A percentile compares a stretch with the other conserved stretches of the same genome.
phyloP scores from a whole-genome alignment of 2,888 invertebrate species.

The Heliconius hortense region DNA sequence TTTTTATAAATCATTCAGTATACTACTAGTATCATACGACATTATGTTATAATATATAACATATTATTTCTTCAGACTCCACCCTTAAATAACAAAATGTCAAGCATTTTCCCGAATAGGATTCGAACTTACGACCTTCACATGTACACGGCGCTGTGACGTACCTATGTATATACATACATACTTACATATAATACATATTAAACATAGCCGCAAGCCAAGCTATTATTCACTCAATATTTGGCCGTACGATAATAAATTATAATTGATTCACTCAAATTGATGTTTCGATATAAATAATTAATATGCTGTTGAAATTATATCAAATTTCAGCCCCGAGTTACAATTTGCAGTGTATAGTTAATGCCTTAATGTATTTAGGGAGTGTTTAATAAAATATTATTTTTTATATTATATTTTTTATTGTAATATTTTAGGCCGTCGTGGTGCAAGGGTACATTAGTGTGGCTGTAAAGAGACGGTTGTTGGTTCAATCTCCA shows the following conservation, averaged over 20 bases:
- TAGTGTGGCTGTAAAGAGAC: not conserved
- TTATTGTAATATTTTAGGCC: no score
- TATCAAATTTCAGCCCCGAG: conserved; percentile 18
- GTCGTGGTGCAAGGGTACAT: not conserved
- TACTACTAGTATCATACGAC: no score
- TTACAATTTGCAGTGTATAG: conserved; percentile 13
- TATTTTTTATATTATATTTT: no score
- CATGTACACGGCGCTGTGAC: not conserved
- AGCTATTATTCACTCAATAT: conserved; percentile 21
- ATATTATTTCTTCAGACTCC: not conserved
- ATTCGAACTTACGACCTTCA: no score
- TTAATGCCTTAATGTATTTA: conserved; percentile 1
- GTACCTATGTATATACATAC: not conserved
- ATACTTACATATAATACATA: not conserved
- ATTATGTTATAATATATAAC: no score
- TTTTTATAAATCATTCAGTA: no score
- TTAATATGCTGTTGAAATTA: conserved; percentile 28
- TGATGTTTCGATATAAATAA: conserved; percentile 33
- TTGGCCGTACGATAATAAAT: conserved; percentile 27
- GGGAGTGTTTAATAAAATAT: no score
- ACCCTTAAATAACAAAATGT: not conserved
- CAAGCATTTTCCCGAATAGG: not conserved
- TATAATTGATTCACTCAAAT: conserved; percentile 36
- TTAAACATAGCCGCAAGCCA: conserved; percentile 5
- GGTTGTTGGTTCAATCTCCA: not conserved